Evolutionary conservation across 2,888 invertebrate species (phyloP), one percentile per base, ranked within the genome.

Genomic region (Rhagonycha lutea): DNA sequence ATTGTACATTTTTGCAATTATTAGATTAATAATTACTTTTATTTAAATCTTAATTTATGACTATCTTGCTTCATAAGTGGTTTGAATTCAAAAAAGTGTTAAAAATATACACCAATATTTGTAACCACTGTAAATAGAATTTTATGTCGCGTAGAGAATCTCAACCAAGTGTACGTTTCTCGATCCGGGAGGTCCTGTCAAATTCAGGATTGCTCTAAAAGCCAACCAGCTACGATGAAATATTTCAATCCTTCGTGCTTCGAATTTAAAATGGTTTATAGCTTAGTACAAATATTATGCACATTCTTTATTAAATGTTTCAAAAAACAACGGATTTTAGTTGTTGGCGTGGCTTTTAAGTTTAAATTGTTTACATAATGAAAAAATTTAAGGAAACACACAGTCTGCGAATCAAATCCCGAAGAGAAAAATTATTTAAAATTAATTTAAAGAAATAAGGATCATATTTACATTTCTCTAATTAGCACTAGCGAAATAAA

Each of bases 201-300:
- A 77, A 69, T 68, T 73, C 81, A 81, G 78, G 82, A 82, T 82
- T 82, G 81, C 80, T 78, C 80, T 79, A 79, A 83, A 83, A 83
- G 81, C 83, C 79, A 80, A 65, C 23, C 63, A 23, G 80, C 81
- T 79, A 79, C 83, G 83, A 84, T 84, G 84, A 83, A 84, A 84
- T 84, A 84, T 84, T 84, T 82, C 82, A 75, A 75, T 79, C 79
- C 80, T 81, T 78, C 84, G 84, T 84, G 84, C 82, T 75, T 78
- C 76, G 84, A 83, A 83, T 84, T 79, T 78, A 47, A 69, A 75
- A 69, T 63, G 67, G 61, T 32, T 76, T 75, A 68, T 75, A 77
- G 79, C 73, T 79, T 77, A 78, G 76, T 77, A 80, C 78, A 79
- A 78, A 79, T 80, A 73, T 79, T 72, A 78, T 80, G 79, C 80